These are phyloP conservation scores for Lycodopsis pacificus DNA, from an alignment of 2,797 vertebrate genomes.

Conservation along the genomic window DNA sequence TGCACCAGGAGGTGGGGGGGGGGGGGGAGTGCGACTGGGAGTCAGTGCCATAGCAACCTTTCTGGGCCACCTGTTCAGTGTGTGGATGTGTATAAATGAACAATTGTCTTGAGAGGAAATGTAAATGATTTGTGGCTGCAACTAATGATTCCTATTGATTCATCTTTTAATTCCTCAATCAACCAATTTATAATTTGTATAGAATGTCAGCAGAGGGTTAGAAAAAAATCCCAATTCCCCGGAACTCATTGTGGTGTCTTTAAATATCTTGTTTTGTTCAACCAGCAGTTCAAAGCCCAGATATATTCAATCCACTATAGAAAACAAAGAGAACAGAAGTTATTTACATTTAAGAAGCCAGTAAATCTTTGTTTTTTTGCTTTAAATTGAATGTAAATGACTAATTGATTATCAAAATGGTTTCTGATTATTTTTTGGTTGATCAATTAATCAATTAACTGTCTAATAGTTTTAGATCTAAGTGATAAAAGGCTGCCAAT, in stretches of 20 bases:
- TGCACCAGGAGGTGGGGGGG: slow-evolving; percentile 26
- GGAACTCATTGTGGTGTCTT: neutral
- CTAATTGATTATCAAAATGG: neutral
- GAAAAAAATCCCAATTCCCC: neutral
- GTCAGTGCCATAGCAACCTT: slow-evolving; percentile 36
- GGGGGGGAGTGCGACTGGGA: slow-evolving; percentile 15
- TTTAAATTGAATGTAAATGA: neutral
- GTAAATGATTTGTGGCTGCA: neutral
- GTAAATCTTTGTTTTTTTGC: neutral
- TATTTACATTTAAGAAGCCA: neutral
- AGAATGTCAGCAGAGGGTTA: neutral
- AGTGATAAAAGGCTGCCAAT: neutral
- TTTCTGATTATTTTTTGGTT: neutral
- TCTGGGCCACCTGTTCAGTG: slow-evolving; percentile 56
- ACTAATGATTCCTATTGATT: neutral
- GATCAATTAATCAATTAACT: neutral
- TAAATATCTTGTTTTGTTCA: neutral
- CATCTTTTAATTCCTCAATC: neutral
- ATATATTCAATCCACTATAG: neutral
- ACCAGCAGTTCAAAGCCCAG: neutral
- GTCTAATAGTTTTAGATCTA: neutral
- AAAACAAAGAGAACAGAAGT: neutral
- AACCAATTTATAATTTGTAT: neutral
- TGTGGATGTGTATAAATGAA: slow-evolving; percentile 25
- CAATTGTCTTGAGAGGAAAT: slow-evolving; percentile 26